Conservation (phyloP, 2,888 invertebrate genomes). For the Cosmia pyralina region DNA sequence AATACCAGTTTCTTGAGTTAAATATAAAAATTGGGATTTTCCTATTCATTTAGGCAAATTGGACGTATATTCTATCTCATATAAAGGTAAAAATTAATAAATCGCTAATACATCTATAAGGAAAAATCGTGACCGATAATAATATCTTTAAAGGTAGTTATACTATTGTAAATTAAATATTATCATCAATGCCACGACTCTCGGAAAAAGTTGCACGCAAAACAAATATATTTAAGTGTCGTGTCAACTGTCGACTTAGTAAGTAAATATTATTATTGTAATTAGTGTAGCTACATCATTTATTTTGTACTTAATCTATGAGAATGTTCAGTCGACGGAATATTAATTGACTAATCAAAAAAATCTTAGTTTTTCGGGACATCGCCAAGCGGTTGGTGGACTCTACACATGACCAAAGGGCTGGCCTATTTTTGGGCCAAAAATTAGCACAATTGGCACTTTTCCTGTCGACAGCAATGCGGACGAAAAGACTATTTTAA, state of each 20-base stretch:
- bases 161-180: constrained; percentile 25
- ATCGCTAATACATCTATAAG: neutral
- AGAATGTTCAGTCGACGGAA: neutral
- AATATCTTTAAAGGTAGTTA: neutral
- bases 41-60: too few species aligned
- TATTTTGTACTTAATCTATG: neutral
- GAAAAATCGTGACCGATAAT: constrained; percentile 15
- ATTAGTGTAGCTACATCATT: neutral
- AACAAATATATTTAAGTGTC: constrained; percentile 15
- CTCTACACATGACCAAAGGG: too few species aligned
- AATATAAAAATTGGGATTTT: too few species aligned
- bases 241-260: constrained; percentile 18
- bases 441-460: too few species aligned
- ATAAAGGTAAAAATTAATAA: neutral
- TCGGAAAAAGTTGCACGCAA: constrained; percentile 25
- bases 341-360: neutral
- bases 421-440: too few species aligned
- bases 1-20: too few species aligned
- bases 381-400: too few species aligned
- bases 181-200: constrained; percentile 8
- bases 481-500: too few species aligned
- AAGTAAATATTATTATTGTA: neutral
- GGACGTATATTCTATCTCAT: too few species aligned
- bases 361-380: too few species aligned
- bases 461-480: too few species aligned